Evolutionary conservation across 1,140 invertebrate species (phyloP).

Genomic region (Tyrophagus putrescentiae): DNA sequence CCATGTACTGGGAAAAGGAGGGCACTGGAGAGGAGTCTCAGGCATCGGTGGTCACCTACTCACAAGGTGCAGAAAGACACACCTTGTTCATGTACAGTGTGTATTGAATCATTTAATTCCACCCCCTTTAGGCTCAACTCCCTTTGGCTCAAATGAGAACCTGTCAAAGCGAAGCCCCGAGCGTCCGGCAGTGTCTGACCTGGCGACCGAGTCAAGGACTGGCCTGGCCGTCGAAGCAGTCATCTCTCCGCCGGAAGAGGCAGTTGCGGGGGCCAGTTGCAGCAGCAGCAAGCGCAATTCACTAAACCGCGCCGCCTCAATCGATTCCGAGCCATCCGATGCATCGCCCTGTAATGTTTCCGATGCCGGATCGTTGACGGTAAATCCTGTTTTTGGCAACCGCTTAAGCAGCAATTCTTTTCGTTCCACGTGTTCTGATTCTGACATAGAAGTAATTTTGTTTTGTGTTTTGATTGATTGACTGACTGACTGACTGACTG

Average conservation of each 20-base stretch:
- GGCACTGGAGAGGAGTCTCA: constrained; percentile 27
- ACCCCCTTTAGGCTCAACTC: constrained; percentile 19
- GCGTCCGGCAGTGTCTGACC: not conserved
- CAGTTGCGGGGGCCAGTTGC: not conserved
- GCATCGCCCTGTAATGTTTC: constrained; percentile 40
- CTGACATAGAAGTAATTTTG: constrained; percentile 57
- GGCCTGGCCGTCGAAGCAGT: no score
- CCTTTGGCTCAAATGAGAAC: constrained; percentile 19
- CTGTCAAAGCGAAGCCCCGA: not conserved
- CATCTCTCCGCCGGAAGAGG: not conserved
- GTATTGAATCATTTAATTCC: constrained; percentile 26
- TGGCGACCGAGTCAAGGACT: not conserved
- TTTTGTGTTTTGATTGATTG: constrained; percentile 1
- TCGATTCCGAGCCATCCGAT: constrained; percentile 61
- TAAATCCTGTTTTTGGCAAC: constrained; percentile 50
- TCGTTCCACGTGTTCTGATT: constrained; percentile 78
- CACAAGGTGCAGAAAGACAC: constrained; percentile 25
- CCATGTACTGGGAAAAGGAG: constrained; percentile 92
- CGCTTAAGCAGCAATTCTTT: constrained; percentile 45
- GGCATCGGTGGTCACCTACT: constrained; percentile 32
- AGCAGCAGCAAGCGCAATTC: constrained; percentile 45
- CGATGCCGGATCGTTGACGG: constrained; percentile 61
- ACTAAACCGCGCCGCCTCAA: constrained; percentile 66
- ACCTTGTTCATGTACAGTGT: constrained; percentile 32
- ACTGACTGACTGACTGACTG: no score